A percentile compares a stretch with the other conserved stretches of the same genome.
Evolutionary conservation across 2,888 invertebrate genomes (phyloP).

Genomic region (Phortica okadai): DNA sequence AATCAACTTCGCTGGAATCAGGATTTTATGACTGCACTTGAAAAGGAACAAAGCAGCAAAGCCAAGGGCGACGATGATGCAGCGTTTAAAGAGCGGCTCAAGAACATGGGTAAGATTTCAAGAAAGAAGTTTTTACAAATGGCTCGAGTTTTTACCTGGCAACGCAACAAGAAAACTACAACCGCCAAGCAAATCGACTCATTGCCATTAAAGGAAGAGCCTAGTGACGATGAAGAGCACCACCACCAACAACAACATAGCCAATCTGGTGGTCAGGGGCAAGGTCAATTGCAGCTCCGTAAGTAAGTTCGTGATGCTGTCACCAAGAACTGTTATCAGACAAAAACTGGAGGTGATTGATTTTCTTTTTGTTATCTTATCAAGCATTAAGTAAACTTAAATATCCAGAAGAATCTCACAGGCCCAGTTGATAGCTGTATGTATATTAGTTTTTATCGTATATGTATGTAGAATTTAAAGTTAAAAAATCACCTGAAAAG

Average conservation of each 20-base stretch:
- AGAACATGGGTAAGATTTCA: constrained; percentile 90
- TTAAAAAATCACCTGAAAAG: background rate
- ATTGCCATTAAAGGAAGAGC: constrained; percentile 80
- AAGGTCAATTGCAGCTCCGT: constrained; percentile 62
- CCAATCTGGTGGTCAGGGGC: constrained; percentile 47
- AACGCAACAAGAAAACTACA: constrained; percentile 78
- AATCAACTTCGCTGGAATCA: constrained; percentile 89
- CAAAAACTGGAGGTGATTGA: background rate
- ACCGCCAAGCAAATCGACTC: constrained; percentile 79
- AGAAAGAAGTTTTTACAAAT: constrained; percentile 89
- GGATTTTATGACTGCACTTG: constrained; percentile 90
- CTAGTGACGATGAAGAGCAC: constrained; percentile 81
- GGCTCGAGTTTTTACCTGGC: constrained; percentile 85
- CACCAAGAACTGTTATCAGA: background rate
- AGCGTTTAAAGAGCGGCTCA: constrained; percentile 85
- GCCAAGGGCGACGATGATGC: constrained; percentile 81
- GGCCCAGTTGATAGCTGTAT: constrained; percentile 18
- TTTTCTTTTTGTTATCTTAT: constrained; percentile 58
- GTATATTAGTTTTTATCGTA: constrained; percentile 6
- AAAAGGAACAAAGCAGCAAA: constrained; percentile 82
- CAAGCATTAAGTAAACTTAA: background rate
- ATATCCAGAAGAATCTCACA: constrained; percentile 7
- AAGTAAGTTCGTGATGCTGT: constrained; percentile 52
- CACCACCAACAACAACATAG: constrained; percentile 63
- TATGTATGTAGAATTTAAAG: background rate